These are phyloP conservation scores for Trachops cirrhosus DNA, from an alignment of 2,797 vertebrate genomes.

Conservation along the genomic window DNA sequence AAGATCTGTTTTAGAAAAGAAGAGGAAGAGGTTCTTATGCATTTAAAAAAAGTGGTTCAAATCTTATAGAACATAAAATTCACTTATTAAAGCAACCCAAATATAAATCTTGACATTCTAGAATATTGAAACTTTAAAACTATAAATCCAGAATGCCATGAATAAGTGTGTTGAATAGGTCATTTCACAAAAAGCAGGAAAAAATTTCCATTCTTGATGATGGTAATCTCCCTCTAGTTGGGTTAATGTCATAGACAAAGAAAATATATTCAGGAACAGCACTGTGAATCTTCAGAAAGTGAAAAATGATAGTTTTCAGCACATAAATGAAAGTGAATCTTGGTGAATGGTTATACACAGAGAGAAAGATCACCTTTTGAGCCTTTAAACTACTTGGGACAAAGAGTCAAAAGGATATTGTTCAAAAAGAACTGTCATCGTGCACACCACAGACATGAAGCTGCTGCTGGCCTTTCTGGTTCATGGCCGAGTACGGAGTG, in stretches of 20 bases:
- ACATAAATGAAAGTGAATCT: not conserved
- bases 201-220: not conserved
- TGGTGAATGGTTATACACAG: not conserved
- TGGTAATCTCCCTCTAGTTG: not conserved
- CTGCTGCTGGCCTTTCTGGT: not conserved
- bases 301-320: not conserved
- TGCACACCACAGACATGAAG: not conserved
- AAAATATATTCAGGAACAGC: not conserved
- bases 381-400: conserved; percentile 5
- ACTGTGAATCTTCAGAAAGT: not conserved
- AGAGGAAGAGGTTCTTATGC: not conserved
- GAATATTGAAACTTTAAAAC: not conserved
- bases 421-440: not conserved
- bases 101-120: not conserved
- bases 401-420: not conserved
- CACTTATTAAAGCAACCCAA: not conserved
- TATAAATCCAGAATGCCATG: not conserved
- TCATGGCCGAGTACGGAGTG: not conserved
- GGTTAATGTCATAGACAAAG: not conserved
- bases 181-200: not conserved
- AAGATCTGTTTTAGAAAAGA: not conserved
- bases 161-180: not conserved
- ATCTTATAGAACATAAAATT: not conserved
- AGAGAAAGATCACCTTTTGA: not conserved
- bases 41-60: not conserved